Percentiles rank a stretch among this genome's conserved stretches.
These are phyloP conservation scores for Heterodera carotae DNA, from an alignment of 1,140 invertebrate genomes.

Conservation along the genomic window DNA sequence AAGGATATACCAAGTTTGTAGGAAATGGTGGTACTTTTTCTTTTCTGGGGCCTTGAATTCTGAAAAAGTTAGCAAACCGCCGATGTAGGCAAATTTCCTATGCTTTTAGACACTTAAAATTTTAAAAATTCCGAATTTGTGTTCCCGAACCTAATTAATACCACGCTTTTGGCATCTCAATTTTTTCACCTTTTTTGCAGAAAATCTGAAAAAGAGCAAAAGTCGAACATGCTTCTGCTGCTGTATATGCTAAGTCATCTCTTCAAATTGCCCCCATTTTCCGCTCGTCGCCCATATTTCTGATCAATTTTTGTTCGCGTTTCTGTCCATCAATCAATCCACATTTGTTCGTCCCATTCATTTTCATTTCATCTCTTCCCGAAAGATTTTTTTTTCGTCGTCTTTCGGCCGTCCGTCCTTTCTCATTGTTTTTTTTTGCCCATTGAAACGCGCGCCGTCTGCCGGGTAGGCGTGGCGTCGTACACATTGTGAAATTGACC, in stretches of 20 bases:
- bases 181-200: conserved; percentile 34
- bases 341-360: background rate
- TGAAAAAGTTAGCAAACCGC: too few relatives aligned
- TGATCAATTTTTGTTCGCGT: background rate
- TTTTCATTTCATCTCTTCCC: too few relatives aligned
- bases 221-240: conserved; percentile 40
- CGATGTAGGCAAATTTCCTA: too few relatives aligned
- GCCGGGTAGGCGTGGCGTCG: too few relatives aligned
- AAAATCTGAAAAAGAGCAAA: conserved; percentile 46
- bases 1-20: too few relatives aligned
- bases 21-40: too few relatives aligned
- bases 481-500: too few relatives aligned
- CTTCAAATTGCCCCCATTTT: background rate
- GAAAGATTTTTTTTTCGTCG: too few relatives aligned
- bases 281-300: background rate
- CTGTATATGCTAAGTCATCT: conserved; percentile 35
- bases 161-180: background rate
- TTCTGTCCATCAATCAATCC: background rate
- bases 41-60: too few relatives aligned
- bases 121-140: background rate
- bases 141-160: background rate
- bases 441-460: background rate
- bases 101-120: too few relatives aligned
- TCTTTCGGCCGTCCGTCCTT: too few relatives aligned
- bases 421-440: too few relatives aligned